A percentile compares a stretch with the other conserved stretches of the same genome.
These are phyloP conservation scores for Panzeria rudis DNA, from an alignment of 2,888 invertebrate species.

Conservation along the genomic window DNA sequence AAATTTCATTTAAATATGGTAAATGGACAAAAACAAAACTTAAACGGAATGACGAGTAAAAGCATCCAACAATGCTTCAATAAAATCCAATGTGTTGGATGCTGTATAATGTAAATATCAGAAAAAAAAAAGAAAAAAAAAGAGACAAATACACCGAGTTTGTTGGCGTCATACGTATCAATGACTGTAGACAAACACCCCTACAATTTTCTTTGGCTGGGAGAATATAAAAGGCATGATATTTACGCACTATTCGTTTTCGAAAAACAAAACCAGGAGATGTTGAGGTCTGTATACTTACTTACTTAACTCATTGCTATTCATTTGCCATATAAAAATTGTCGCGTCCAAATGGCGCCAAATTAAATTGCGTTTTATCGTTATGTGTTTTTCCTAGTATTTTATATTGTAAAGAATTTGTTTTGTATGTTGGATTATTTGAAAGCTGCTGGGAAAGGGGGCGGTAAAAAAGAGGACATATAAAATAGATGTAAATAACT, in stretches of 20 bases:
- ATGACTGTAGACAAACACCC: slow-evolving; percentile 44
- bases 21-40: slow-evolving; percentile 26
- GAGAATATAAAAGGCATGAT: neutral
- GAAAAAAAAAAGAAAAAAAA: slow-evolving; percentile 1
- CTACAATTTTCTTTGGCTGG: slow-evolving; percentile 26
- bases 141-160: slow-evolving; percentile 3
- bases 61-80: slow-evolving; percentile 24
- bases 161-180: slow-evolving; percentile 65
- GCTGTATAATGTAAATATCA: slow-evolving; percentile 18
- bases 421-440: slow-evolving; percentile 44
- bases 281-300: slow-evolving; percentile 7
- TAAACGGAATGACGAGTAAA: neutral
- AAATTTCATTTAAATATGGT: slow-evolving; percentile 41
- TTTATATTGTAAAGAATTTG: slow-evolving; percentile 25
- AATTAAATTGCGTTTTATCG: slow-evolving; percentile 56
- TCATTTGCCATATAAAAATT: slow-evolving; percentile 65
- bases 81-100: slow-evolving; percentile 55
- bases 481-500: slow-evolving; percentile 24
- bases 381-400: slow-evolving; percentile 36
- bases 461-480: neutral
- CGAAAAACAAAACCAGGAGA: neutral
- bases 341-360: slow-evolving; percentile 72
- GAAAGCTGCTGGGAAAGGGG: neutral
- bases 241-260: slow-evolving; percentile 42
- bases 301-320: slow-evolving; percentile 53